These are phyloP conservation scores for Nomada fabriciana DNA, from an alignment of 2,888 invertebrate species.

Conservation along the genomic window DNA sequence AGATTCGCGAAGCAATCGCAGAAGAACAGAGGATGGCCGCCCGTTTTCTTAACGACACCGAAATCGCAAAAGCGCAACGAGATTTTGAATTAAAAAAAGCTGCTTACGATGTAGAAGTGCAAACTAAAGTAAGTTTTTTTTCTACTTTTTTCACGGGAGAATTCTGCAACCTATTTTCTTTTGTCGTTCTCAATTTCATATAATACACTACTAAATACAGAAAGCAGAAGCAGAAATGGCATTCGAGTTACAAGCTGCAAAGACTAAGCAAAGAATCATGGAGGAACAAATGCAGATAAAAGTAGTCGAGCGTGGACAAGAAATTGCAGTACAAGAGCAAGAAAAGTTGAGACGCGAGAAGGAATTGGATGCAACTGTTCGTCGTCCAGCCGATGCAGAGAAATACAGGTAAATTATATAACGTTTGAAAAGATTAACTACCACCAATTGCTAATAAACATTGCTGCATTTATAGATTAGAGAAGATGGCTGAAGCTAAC, in stretches of 20 bases:
- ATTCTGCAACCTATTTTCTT: not conserved
- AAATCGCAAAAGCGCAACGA: slow-evolving; percentile 97
- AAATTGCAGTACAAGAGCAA: slow-evolving; percentile 98
- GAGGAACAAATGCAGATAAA: slow-evolving; percentile 99
- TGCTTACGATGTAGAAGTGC: slow-evolving; percentile 98
- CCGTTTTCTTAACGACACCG: slow-evolving; percentile 97
- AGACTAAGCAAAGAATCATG: slow-evolving; percentile 97
- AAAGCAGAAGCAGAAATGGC: slow-evolving; percentile 97
- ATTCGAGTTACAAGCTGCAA: slow-evolving; percentile 96
- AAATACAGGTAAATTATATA: slow-evolving; percentile 86
- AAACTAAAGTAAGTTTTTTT: slow-evolving; percentile 90
- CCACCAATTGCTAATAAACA: slow-evolving; percentile 19
- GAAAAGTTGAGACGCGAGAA: slow-evolving; percentile 96
- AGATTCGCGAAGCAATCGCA: slow-evolving; percentile 97
- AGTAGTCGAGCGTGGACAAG: slow-evolving; percentile 95
- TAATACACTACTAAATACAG: slow-evolving; percentile 74
- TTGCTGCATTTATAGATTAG: slow-evolving; percentile 86
- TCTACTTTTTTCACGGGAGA: not conserved
- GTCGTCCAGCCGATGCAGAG: slow-evolving; percentile 98
- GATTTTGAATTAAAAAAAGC: slow-evolving; percentile 99
- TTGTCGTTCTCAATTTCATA: slow-evolving; percentile 18
- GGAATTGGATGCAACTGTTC: slow-evolving; percentile 96
- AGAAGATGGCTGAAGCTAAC: slow-evolving; percentile 97
- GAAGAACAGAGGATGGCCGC: slow-evolving; percentile 98
- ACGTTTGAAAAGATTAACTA: slow-evolving; percentile 1